Base-by-base conservation (phyloP, 2,888 invertebrate genomes). In the Frankliniella intonsa region DNA sequence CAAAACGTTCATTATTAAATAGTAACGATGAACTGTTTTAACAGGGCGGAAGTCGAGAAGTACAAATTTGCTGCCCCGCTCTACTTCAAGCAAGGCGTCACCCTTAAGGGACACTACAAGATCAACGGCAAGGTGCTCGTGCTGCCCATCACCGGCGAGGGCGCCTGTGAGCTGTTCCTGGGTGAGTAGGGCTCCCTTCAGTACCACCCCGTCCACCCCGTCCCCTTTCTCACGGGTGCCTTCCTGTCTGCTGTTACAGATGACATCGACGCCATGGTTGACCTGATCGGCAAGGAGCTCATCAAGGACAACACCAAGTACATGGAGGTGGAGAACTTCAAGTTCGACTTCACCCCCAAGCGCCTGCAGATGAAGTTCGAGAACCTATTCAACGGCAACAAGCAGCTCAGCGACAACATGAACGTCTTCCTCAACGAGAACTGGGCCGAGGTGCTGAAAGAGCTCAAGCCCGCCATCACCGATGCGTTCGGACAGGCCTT, bases 11-110 rank as follows among this genome's bases (percentile, higher is more conserved):
- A 14, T 12, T 55, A 14, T 55, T 12, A 17, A 55, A 55, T 55
- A 55, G 55, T 17, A 17, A 14, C 17, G 14, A 55, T 55, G 55
- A 50, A 55, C 51, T 27, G 65, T 76, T 25, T 9, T 25, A 69
- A 14, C 82, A 85, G 84, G 62, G 80, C 80, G 11, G 84, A 84
- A 25, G 80, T 82, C 81, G 83, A 84, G 14, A 82, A 83, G 19
- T 82, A 83, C 80, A 51, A 80, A 8, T 51, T 85, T 1, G 82
- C 82, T 19, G 81, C 82, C 87, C 92, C 92, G 81, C 88, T 91
- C 3, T 90, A 91, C 83, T 87, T 91, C 81, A 89, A 90, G 22
- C 89, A 90, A 69, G 89, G 90, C 85, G 88, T 94, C 86, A 91
- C 91, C 86, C 91, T 94, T 84, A 87, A 92, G 9, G 93, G 92